These are phyloP conservation scores for Esperia sulphurella DNA, from an alignment of 2,888 invertebrate genomes.

Conservation along the genomic window DNA sequence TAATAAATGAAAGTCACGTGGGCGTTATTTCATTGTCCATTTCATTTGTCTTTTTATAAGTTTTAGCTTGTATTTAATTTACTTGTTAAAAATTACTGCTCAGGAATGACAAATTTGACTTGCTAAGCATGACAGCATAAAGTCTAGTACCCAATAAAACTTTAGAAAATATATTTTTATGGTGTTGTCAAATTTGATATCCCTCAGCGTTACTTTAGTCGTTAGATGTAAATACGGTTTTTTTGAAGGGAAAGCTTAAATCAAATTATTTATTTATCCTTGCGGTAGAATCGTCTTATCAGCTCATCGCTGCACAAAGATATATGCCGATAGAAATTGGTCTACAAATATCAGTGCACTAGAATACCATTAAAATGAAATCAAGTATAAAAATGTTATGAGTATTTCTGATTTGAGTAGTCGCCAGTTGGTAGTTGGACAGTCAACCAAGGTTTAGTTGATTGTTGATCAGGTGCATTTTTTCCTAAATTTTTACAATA, in stretches of 20 bases:
- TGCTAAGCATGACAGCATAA: no score
- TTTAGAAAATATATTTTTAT: not conserved
- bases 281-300: constrained; percentile 2
- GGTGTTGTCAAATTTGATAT: not conserved
- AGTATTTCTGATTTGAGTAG: no score
- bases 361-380: no score
- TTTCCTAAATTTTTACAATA: no score
- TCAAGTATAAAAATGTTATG: no score
- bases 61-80: not conserved
- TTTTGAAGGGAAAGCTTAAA: constrained; percentile 13
- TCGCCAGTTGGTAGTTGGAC: no score
- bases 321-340: no score
- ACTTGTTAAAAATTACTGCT: not conserved
- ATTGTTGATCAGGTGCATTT: no score
- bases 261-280: constrained; percentile 15
- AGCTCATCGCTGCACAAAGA: constrained; percentile 1
- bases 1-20: constrained; percentile 28
- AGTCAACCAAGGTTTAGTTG: no score
- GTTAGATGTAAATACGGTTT: constrained; percentile 40
- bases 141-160: not conserved
- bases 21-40: constrained; percentile 19
- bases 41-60: constrained; percentile 2
- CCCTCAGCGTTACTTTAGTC: constrained; percentile 15
- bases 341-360: no score
- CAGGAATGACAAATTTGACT: not conserved